Evolutionary conservation across 2,797 vertebrate genomes (phyloP).

Genomic region (Anguilla pacifica): DNA sequence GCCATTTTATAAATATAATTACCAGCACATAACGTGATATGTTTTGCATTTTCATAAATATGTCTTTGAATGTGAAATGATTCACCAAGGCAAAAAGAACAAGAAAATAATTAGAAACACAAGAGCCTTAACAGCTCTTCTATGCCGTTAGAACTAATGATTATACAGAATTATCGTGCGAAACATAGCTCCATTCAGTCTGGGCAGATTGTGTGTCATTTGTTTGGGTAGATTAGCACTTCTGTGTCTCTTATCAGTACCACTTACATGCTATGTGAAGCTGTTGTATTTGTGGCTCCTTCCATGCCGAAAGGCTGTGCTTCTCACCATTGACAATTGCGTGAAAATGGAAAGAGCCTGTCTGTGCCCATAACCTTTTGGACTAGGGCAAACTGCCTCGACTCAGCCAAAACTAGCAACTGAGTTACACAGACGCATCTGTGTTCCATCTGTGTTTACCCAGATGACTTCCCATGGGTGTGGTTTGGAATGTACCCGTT

Average conservation of each 20-base stretch:
- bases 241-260: background rate
- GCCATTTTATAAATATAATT: background rate
- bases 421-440: background rate
- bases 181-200: background rate
- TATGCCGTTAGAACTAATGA: background rate
- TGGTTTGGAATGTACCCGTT: background rate
- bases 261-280: background rate
- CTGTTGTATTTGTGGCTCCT: background rate
- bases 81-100: background rate
- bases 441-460: conserved; percentile 2
- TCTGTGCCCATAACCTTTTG: background rate
- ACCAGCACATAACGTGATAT: background rate
- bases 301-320: background rate
- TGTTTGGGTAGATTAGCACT: background rate
- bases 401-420: background rate
- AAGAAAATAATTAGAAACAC: background rate
- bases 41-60: background rate
- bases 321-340: background rate
- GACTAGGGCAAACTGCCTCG: background rate
- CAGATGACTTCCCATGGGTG: background rate
- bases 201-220: background rate
- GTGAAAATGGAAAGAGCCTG: background rate
- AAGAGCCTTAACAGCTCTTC: background rate
- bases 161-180: background rate
- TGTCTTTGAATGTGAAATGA: background rate